Evolutionary conservation across 2,888 invertebrate species (phyloP).

Genomic region (Eristalis tenax): DNA sequence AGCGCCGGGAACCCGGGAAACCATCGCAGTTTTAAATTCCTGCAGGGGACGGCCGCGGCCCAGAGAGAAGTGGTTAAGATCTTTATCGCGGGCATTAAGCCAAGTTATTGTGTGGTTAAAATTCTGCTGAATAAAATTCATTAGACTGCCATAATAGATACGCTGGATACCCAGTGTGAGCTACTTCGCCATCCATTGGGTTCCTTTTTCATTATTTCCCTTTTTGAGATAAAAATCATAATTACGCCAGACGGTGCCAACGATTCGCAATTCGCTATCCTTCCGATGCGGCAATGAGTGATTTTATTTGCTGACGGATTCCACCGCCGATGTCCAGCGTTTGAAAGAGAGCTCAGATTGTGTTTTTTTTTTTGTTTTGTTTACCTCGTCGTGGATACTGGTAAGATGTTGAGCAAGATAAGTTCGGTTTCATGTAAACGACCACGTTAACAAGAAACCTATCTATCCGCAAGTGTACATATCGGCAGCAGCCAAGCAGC

Average conservation of each 20-base stretch:
- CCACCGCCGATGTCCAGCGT: conserved; percentile 19
- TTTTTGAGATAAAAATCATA: conserved; percentile 49
- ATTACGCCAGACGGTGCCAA: conserved; percentile 26
- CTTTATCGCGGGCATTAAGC: conserved; percentile 45
- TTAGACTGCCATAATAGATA: conserved; percentile 8
- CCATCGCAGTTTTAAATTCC: not conserved
- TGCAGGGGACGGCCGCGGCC: not conserved
- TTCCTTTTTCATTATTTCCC: not conserved
- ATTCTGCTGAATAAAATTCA: conserved; percentile 39
- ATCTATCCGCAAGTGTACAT: conserved; percentile 24
- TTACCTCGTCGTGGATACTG: conserved; percentile 20
- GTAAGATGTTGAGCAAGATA: conserved; percentile 54
- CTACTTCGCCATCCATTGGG: conserved; percentile 19
- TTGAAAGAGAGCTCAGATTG: conserved; percentile 24
- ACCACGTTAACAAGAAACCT: conserved; percentile 64
- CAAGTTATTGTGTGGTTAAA: conserved; percentile 29
- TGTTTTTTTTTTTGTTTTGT: conserved; percentile 26
- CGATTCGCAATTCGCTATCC: conserved; percentile 7
- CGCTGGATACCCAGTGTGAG: not conserved
- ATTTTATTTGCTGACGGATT: conserved; percentile 54
- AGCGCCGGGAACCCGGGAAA: not conserved
- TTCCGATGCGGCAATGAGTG: conserved; percentile 35
- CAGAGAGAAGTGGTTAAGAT: conserved; percentile 42
- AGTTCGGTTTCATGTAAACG: conserved; percentile 60
- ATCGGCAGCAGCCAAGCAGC: not conserved